phyloP scores from a whole-genome alignment of 2,888 invertebrate genomes.

The Notodonta ziczac region DNA sequence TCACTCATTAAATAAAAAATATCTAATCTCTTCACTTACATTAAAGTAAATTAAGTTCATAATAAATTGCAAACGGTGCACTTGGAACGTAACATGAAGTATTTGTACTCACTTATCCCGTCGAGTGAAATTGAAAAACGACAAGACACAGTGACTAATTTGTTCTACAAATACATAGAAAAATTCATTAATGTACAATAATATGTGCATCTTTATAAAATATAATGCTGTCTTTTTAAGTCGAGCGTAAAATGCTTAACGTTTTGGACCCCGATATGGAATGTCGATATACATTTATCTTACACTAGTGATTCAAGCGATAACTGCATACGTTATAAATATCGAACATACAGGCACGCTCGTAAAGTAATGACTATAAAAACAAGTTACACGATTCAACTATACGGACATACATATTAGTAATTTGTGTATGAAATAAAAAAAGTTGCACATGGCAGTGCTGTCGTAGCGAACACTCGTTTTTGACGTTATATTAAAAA shows the following conservation, averaged over 20 bases:
- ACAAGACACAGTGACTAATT: conserved; percentile 41
- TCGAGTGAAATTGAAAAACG: conserved; percentile 35
- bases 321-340: conserved; percentile 65
- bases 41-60: conserved; percentile 78
- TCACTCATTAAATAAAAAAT: conserved; percentile 81
- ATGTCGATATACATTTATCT: conserved; percentile 68
- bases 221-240: conserved; percentile 50
- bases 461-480: conserved; percentile 77
- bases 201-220: conserved; percentile 40
- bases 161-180: conserved; percentile 43
- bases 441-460: conserved; percentile 83
- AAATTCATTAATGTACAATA: conserved; percentile 43
- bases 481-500: conserved; percentile 70
- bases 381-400: conserved; percentile 68
- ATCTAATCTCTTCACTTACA: conserved; percentile 80
- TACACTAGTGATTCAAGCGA: conserved; percentile 51
- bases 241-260: conserved; percentile 53
- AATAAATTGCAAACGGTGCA: conserved; percentile 74
- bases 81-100: conserved; percentile 41
- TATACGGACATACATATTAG: conserved; percentile 64
- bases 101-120: conserved; percentile 40
- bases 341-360: conserved; percentile 64
- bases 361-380: conserved; percentile 72
- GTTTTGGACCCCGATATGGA: conserved; percentile 79
- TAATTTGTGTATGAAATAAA: conserved; percentile 65